phyloP scores from a whole-genome alignment of 2,797 vertebrate genomes.

The Karalla daura region DNA sequence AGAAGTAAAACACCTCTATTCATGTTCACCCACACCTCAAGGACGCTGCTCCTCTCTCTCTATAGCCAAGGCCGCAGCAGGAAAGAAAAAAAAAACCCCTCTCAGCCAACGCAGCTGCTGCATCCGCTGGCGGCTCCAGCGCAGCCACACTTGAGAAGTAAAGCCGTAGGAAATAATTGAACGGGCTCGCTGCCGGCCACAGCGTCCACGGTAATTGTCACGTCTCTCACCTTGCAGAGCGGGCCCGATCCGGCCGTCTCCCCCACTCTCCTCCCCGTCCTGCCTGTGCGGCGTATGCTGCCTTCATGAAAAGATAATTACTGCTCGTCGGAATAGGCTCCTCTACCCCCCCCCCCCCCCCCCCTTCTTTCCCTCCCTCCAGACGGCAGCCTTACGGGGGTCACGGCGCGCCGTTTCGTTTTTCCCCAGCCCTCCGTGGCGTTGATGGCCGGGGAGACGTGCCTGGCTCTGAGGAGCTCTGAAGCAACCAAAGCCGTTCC shows the following conservation, averaged over 20 bases:
- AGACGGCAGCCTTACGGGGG: slow-evolving; percentile 53
- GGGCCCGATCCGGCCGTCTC: slow-evolving; percentile 24
- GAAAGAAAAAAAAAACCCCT: too few species aligned
- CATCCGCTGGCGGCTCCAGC: slow-evolving; percentile 3
- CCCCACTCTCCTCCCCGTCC: slow-evolving; percentile 18
- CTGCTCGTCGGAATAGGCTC: slow-evolving; percentile 52
- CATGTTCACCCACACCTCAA: slow-evolving; percentile 72
- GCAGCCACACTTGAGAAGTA: slow-evolving; percentile 27
- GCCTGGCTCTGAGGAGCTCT: too few species aligned
- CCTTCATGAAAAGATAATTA: slow-evolving; percentile 66
- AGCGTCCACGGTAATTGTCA: slow-evolving; percentile 57
- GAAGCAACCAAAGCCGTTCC: too few species aligned
- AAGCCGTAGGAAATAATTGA: slow-evolving; percentile 54
- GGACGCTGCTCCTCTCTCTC: slow-evolving; percentile 59
- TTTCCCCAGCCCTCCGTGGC: slow-evolving; percentile 24
- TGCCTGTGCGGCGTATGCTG: slow-evolving; percentile 23
- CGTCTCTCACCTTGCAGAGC: slow-evolving; percentile 50
- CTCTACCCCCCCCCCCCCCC: too few species aligned
- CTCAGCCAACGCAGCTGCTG: slow-evolving; percentile 32
- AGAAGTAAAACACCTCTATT: slow-evolving; percentile 61
- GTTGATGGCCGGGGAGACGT: slow-evolving; percentile 66
- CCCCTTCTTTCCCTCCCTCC: too few species aligned
- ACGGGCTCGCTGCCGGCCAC: slow-evolving; percentile 38
- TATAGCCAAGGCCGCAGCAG: slow-evolving; percentile 50
- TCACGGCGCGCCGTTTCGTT: slow-evolving; percentile 45